These are phyloP conservation scores for Ifrita kowaldi DNA, from an alignment of 2,113 vertebrate species.

Conservation along the genomic window DNA sequence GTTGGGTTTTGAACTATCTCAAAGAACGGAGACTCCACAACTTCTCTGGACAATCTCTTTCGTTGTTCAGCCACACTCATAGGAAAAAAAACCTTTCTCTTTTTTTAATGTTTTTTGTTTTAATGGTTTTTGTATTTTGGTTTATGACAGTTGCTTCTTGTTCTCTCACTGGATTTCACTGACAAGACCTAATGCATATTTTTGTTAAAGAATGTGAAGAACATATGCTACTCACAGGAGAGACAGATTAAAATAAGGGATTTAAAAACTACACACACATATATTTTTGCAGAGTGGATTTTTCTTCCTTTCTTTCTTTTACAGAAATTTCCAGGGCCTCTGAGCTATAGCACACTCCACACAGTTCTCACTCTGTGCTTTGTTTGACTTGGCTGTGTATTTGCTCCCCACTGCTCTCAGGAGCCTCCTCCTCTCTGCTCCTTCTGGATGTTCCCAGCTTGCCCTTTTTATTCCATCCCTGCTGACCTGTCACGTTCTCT, in stretches of 20 bases:
- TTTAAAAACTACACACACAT: background rate
- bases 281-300: background rate
- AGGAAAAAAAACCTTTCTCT: fast-evolving
- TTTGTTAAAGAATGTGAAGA: background rate
- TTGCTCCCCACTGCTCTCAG: background rate
- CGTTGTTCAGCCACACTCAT: background rate
- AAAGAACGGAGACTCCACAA: background rate
- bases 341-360: background rate
- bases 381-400: background rate
- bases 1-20: background rate
- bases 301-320: background rate
- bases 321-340: background rate
- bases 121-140: background rate
- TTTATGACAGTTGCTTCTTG: background rate
- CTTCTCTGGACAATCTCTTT: background rate
- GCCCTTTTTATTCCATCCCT: background rate
- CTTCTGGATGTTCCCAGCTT: background rate
- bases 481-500: fast-evolving
- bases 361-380: background rate
- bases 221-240: background rate
- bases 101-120: background rate
- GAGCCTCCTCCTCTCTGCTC: background rate
- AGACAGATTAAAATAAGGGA: background rate
- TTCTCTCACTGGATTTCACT: background rate
- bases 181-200: background rate